A percentile compares a stretch with the other conserved stretches of the same genome.
phyloP scores from a whole-genome alignment of 64 coral and sea anemone species.

The Anthopleura sola region DNA sequence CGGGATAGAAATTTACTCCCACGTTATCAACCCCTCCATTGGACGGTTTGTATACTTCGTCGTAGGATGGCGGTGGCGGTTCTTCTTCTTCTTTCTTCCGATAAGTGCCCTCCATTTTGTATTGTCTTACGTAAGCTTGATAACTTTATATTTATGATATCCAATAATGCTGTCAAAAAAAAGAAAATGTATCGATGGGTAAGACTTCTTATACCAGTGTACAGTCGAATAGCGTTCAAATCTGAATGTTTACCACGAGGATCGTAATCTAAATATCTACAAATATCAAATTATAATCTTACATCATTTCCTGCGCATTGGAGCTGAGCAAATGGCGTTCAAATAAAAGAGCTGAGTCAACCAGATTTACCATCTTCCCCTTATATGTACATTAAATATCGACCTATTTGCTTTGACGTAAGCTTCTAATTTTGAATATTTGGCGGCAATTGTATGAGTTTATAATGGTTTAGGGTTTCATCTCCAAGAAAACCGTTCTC shows the following conservation, averaged over 20 bases:
- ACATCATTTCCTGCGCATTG: neutral
- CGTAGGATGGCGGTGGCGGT: neutral
- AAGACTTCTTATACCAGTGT: neutral
- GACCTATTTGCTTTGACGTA: neutral
- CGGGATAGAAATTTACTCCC: neutral
- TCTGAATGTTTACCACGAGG: neutral
- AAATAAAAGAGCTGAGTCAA: neutral
- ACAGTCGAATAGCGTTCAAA: neutral
- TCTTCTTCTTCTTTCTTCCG: neutral
- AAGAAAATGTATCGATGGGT: neutral
- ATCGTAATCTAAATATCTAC: neutral
- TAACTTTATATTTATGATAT: neutral
- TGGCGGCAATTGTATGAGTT: neutral
- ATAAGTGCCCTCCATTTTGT: constrained; percentile 5
- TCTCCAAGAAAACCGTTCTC: neutral
- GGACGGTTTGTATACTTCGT: neutral
- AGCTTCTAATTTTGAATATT: neutral
- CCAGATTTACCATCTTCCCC: neutral
- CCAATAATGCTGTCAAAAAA: neutral
- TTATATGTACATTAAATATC: neutral
- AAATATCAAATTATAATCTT: neutral
- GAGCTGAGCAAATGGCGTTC: neutral
- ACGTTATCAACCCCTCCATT: constrained; percentile 1
- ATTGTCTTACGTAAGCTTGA: neutral
- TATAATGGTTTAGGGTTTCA: neutral